Conservation (phyloP, 2,888 invertebrate genomes). For the Shargacucullia verbasci region DNA sequence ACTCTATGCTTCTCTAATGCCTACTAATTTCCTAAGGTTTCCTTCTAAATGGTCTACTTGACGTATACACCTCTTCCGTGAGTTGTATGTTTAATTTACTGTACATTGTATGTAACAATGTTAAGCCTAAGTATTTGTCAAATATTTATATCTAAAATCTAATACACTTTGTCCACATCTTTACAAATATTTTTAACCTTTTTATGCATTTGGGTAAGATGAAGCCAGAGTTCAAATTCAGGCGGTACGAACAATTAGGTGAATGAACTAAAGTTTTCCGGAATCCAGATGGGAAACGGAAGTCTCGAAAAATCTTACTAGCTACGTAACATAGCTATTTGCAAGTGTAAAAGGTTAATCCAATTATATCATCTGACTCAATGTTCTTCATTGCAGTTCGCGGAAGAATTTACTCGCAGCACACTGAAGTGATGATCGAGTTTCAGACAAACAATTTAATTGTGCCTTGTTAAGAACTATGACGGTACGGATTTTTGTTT, state of each 20-base stretch:
- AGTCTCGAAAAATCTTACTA: constrained; percentile 46
- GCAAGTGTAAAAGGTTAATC: constrained; percentile 59
- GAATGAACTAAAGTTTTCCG: constrained; percentile 39
- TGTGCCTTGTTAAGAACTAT: constrained; percentile 35
- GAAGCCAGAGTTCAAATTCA: no score
- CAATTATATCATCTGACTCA: constrained; percentile 76
- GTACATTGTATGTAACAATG: no score
- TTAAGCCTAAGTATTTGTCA: no score
- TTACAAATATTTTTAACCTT: no score
- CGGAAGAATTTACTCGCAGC: constrained; percentile 69
- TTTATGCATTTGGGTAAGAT: no score
- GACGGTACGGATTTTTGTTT: constrained; percentile 11
- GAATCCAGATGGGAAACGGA: constrained; percentile 30
- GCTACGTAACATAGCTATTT: constrained; percentile 49
- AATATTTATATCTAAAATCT: no score
- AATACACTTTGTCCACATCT: no score
- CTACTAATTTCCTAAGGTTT: constrained; percentile 71
- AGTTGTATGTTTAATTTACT: neutral
- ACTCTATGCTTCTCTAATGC: constrained; percentile 54
- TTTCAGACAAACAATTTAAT: constrained; percentile 67
- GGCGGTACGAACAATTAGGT: neutral
- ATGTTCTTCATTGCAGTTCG: constrained; percentile 71
- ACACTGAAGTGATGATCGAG: constrained; percentile 55
- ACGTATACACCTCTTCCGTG: constrained; percentile 54
- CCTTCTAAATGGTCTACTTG: constrained; percentile 71